A percentile compares a stretch with the other conserved stretches of the same genome.
phyloP scores from a whole-genome alignment of 2,113 vertebrate genomes.

The Corvus cornix region DNA sequence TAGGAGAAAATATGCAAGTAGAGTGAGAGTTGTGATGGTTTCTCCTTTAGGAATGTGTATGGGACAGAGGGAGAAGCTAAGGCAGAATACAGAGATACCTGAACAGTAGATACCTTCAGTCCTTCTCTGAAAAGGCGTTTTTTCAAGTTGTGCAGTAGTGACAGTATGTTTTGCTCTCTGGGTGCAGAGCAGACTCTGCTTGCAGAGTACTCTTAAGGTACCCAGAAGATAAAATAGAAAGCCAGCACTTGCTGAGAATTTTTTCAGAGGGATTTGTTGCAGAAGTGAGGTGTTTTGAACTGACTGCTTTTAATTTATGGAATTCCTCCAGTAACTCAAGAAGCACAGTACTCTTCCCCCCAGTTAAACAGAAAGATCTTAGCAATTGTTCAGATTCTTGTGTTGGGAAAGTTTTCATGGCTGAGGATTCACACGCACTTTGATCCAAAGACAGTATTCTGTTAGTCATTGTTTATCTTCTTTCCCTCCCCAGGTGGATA shows the following conservation, averaged over 20 bases:
- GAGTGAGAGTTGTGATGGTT: neutral
- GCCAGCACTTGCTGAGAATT: neutral
- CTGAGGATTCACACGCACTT: neutral
- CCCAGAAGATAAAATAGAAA: neutral
- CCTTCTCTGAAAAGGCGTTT: neutral
- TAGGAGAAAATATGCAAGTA: neutral
- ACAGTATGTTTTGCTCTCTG: neutral
- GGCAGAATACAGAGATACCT: neutral
- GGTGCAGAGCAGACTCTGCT: neutral
- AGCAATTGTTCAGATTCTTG: neutral
- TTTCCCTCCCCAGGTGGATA: slow-evolving; percentile 85
- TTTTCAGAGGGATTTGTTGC: neutral
- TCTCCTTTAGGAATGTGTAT: neutral
- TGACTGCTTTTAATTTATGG: neutral
- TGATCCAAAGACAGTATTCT: neutral
- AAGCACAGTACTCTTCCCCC: neutral
- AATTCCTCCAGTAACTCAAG: neutral
- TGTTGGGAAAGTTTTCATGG: neutral
- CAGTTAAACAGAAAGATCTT: neutral
- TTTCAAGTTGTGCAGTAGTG: neutral
- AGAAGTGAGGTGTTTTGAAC: neutral
- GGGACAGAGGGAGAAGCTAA: neutral
- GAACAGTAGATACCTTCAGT: neutral
- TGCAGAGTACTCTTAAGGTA: neutral
- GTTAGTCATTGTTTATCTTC: neutral